These are phyloP conservation scores for Sinodicranocentrus sp. DNA, from an alignment of 2,888 invertebrate species.

Conservation along the genomic window DNA sequence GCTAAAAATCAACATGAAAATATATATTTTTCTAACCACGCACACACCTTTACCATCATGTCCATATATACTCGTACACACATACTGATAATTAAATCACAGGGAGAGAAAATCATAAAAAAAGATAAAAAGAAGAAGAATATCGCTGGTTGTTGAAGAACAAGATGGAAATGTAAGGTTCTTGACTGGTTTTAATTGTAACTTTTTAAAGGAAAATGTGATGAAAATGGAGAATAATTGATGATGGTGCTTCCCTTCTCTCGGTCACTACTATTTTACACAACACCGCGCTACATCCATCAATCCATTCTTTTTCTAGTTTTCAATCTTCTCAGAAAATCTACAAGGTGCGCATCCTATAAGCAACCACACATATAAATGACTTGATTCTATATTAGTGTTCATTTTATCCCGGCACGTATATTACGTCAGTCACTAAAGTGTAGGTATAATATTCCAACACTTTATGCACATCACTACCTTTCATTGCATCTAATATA, in stretches of 20 bases:
- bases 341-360: conserved; percentile 11
- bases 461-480: neutral
- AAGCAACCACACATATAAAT: neutral
- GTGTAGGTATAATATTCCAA: conserved; percentile 13
- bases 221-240: conserved; percentile 69
- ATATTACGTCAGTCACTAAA: no score
- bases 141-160: conserved; percentile 29
- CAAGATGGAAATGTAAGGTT: conserved; percentile 61
- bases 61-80: neutral
- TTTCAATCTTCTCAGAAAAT: conserved; percentile 57
- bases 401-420: no score
- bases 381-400: no score
- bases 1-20: conserved; percentile 51
- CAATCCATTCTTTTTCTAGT: conserved; percentile 29
- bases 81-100: conserved; percentile 54
- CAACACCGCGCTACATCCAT: conserved; percentile 37
- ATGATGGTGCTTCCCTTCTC: conserved; percentile 52
- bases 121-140: neutral
- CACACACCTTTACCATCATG: conserved; percentile 2
- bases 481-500: conserved; percentile 66
- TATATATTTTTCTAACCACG: conserved; percentile 39
- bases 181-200: conserved; percentile 67
- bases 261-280: conserved; percentile 51
- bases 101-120: neutral
- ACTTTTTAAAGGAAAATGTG: conserved; percentile 66